Percentiles rank a stretch among this genome's conserved stretches.
These are phyloP conservation scores for Drosophila asahinai DNA, from an alignment of 1,140 invertebrate genomes.

Conservation along the genomic window DNA sequence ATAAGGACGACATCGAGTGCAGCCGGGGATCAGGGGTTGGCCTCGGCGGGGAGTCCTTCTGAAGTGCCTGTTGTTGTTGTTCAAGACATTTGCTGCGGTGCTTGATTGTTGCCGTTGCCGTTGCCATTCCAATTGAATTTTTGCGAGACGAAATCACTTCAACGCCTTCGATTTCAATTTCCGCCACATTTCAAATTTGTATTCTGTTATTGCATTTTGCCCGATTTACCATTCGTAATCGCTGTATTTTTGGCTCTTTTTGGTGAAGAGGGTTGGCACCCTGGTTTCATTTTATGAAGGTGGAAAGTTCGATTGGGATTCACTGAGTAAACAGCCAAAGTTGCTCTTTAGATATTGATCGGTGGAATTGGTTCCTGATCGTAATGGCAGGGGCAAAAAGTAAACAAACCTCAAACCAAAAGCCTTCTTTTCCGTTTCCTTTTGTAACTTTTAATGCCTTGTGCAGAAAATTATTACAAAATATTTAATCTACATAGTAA, in stretches of 20 bases:
- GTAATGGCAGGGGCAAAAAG: background rate
- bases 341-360: constrained; percentile 27
- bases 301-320: constrained; percentile 21
- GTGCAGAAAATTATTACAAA: no score
- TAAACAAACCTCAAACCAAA: no score
- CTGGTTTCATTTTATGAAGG: constrained; percentile 5
- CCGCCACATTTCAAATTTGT: constrained; percentile 75
- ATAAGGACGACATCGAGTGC: constrained; percentile 42
- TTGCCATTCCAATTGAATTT: constrained; percentile 74
- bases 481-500: no score
- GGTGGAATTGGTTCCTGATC: constrained; percentile 12
- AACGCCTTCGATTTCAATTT: constrained; percentile 84
- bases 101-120: constrained; percentile 31
- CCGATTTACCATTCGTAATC: constrained; percentile 27
- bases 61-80: constrained; percentile 37
- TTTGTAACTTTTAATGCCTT: background rate
- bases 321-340: background rate
- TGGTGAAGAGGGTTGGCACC: constrained; percentile 2
- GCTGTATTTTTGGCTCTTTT: constrained; percentile 1
- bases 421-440: background rate
- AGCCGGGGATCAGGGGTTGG: background rate
- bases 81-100: constrained; percentile 53
- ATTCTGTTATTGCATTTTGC: constrained; percentile 70
- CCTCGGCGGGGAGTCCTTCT: constrained; percentile 1
- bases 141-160: constrained; percentile 83